phyloP scores from a whole-genome alignment of 2,888 invertebrate genomes.

The Athalia cordata region DNA sequence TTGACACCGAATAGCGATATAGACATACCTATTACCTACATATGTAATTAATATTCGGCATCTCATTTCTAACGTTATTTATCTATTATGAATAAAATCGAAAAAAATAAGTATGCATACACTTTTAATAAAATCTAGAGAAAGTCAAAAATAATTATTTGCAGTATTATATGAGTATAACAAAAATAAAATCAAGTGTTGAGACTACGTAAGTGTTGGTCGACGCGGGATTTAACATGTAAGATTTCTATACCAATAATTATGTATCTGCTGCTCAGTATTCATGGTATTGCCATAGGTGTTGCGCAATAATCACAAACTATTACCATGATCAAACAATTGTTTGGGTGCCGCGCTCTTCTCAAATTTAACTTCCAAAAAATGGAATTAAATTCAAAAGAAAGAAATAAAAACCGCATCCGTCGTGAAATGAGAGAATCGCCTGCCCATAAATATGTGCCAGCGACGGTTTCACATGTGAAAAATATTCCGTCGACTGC shows the following conservation, averaged over 20 bases:
- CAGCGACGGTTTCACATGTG: constrained; percentile 10
- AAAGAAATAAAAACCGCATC: background rate
- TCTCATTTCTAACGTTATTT: no score
- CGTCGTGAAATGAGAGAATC: constrained; percentile 2
- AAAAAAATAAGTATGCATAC: no score
- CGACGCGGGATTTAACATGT: no score
- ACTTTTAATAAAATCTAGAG: no score
- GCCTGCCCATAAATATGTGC: constrained; percentile 13
- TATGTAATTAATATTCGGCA: background rate
- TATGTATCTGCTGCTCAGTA: background rate
- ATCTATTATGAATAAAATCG: no score
- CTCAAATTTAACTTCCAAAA: background rate
- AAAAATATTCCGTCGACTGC: constrained; percentile 28
- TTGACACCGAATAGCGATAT: background rate
- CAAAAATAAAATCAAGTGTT: no score
- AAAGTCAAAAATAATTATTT: no score
- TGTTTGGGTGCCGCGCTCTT: background rate
- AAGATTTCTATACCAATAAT: no score
- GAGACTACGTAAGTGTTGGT: background rate
- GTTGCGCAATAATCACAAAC: background rate
- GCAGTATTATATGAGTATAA: no score
- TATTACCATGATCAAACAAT: constrained; percentile 12
- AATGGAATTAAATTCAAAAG: background rate
- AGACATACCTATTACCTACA: background rate
- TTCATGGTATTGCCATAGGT: background rate